Conservation (phyloP, 2,888 invertebrate genomes). For the Erebia ligea region DNA sequence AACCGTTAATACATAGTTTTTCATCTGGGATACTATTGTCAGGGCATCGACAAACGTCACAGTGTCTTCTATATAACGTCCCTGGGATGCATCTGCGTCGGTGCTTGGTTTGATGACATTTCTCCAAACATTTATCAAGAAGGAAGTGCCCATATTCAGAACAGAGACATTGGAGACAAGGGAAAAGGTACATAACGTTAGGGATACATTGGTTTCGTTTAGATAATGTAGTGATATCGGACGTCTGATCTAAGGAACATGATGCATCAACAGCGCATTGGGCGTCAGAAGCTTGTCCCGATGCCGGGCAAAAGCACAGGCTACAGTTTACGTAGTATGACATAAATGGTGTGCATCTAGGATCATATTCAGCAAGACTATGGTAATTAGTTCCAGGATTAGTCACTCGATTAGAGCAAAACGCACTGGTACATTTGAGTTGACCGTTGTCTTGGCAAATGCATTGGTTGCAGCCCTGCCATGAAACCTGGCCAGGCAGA, state of each 20-base stretch:
- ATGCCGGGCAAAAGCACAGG: slow-evolving; percentile 68
- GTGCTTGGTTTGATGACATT: slow-evolving; percentile 48
- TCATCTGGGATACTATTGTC: slow-evolving; percentile 53
- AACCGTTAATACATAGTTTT: slow-evolving; percentile 55
- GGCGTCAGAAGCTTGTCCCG: slow-evolving; percentile 61
- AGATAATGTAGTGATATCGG: slow-evolving; percentile 37
- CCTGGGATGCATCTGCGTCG: slow-evolving; percentile 56
- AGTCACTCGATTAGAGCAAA: slow-evolving; percentile 50
- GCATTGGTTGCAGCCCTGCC: slow-evolving; percentile 69
- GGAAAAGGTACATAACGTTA: slow-evolving; percentile 69
- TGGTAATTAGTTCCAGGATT: slow-evolving; percentile 23
- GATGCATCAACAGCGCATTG: slow-evolving; percentile 66
- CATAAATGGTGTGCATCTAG: slow-evolving; percentile 64
- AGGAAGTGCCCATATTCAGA: slow-evolving; percentile 63
- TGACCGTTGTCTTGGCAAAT: slow-evolving; percentile 64
- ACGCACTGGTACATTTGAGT: slow-evolving; percentile 56
- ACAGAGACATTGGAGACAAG: slow-evolving; percentile 68
- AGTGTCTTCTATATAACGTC: slow-evolving; percentile 60
- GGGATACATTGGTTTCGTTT: slow-evolving; percentile 64
- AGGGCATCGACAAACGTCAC: slow-evolving; percentile 68
- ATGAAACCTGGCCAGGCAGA: slow-evolving; percentile 60
- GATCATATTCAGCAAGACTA: slow-evolving; percentile 36
- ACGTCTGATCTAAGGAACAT: slow-evolving; percentile 50
- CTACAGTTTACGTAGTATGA: slow-evolving; percentile 70
- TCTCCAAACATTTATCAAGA: slow-evolving; percentile 62